Conservation (phyloP, 2,888 invertebrate species). For the Alviniconcha strummeri region DNA sequence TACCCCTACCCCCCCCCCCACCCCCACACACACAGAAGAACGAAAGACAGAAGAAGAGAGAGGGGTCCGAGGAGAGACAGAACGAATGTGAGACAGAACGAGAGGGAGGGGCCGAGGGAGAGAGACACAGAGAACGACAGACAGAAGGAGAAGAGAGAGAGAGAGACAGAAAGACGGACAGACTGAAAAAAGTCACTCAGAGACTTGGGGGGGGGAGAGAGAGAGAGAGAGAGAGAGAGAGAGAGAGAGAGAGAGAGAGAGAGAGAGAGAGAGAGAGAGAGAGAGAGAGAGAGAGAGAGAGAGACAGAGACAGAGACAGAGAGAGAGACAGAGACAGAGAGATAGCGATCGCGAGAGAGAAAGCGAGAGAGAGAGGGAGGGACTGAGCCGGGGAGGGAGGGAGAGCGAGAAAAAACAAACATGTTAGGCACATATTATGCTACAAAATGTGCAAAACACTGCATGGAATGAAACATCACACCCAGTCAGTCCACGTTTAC, state of each 20-base stretch:
- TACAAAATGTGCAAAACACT: too few relatives aligned
- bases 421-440: too few relatives aligned
- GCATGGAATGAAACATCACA: too few relatives aligned
- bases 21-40: neutral
- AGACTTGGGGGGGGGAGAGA: neutral
- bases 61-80: neutral
- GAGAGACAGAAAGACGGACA: neutral
- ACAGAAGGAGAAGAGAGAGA: neutral
- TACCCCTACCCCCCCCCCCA: too few relatives aligned
- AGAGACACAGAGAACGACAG: neutral
- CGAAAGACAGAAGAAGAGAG: neutral
- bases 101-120: neutral
- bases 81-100: neutral
- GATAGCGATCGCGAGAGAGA: neutral
- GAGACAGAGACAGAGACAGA: neutral
- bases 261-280: neutral
- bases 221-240: neutral
- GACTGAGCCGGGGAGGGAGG: too few relatives aligned
- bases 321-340: conserved; percentile 6
- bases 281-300: neutral
- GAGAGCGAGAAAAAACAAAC: too few relatives aligned
- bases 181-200: neutral
- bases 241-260: neutral
- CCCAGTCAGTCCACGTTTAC: too few relatives aligned
- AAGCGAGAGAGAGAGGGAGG: conserved; percentile 10